Conservation (phyloP, 2,797 vertebrate species). For the Amblyopsis hoosieri region DNA sequence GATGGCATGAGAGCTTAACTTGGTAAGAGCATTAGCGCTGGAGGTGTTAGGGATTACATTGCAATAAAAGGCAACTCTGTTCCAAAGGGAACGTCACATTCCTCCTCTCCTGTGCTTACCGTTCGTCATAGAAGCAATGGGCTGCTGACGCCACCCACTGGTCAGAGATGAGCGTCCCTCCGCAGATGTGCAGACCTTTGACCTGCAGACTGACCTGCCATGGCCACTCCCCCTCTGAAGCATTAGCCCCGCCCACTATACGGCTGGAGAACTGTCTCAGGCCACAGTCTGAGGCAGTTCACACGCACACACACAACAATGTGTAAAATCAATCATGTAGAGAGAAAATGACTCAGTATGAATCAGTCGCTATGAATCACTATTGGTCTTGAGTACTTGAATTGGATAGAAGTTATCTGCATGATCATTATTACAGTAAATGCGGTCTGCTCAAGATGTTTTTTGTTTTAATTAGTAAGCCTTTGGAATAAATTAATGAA, state of each 20-base stretch:
- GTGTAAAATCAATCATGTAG: too few species aligned
- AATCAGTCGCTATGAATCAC: too few species aligned
- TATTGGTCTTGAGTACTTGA: too few species aligned
- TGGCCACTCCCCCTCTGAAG: constrained; percentile 90
- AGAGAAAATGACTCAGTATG: too few species aligned
- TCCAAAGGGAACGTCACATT: neutral
- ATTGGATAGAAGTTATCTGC: too few species aligned
- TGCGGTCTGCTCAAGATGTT: too few species aligned
- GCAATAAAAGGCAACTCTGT: neutral
- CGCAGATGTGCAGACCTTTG: constrained; percentile 86
- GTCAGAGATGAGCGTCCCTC: constrained; percentile 85
- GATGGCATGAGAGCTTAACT: too few species aligned
- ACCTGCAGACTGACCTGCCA: constrained; percentile 95
- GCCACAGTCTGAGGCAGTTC: constrained; percentile 84
- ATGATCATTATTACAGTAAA: too few species aligned
- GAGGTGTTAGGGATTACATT: too few species aligned
- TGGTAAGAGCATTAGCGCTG: too few species aligned
- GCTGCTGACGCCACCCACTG: constrained; percentile 92
- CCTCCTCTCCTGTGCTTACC: constrained; percentile 67
- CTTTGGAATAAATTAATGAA: too few species aligned
- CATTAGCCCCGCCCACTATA: constrained; percentile 81
- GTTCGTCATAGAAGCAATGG: constrained; percentile 91
- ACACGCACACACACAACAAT: neutral
- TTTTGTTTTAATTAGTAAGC: too few species aligned
- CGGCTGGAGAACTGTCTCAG: constrained; percentile 81